phyloP scores from a whole-genome alignment of 37 sponge, comb jelly and placozoan genomes.

The Chondrosia reniformis region DNA sequence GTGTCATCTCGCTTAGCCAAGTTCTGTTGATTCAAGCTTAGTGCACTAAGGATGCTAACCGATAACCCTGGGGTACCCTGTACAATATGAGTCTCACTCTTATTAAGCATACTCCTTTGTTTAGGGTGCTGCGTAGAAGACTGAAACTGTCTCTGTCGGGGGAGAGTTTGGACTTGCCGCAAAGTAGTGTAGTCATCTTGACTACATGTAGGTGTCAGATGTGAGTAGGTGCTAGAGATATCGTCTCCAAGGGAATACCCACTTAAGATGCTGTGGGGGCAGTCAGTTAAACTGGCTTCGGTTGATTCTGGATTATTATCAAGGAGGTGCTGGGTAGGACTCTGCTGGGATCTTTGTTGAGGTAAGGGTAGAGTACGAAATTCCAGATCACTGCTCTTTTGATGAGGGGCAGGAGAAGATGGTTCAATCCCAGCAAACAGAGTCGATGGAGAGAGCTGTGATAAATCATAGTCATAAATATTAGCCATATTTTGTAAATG shows the following conservation, averaged over 20 bases:
- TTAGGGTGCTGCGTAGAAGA: neutral
- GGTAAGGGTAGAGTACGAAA: neutral
- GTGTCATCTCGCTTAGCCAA: neutral
- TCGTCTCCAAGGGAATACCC: neutral
- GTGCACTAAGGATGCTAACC: neutral
- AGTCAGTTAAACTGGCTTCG: neutral
- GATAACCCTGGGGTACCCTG: neutral
- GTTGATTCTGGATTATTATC: neutral
- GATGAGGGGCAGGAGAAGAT: too few species aligned
- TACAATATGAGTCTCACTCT: too few species aligned
- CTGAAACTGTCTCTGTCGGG: neutral
- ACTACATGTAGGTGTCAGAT: too few species aligned
- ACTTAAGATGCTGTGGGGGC: neutral
- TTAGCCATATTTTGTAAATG: too few species aligned
- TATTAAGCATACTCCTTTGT: too few species aligned
- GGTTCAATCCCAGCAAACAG: too few species aligned
- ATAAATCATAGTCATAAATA: too few species aligned
- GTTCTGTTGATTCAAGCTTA: neutral
- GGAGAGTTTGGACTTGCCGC: neutral
- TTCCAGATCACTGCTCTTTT: neutral
- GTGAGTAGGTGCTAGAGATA: too few species aligned
- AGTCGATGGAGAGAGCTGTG: too few species aligned
- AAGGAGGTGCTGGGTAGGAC: constrained; percentile 15
- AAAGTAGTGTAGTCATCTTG: neutral
- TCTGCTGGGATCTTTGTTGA: neutral